These are phyloP conservation scores for Aproaerema taeniolella DNA, from an alignment of 2,888 invertebrate species.

Conservation along the genomic window DNA sequence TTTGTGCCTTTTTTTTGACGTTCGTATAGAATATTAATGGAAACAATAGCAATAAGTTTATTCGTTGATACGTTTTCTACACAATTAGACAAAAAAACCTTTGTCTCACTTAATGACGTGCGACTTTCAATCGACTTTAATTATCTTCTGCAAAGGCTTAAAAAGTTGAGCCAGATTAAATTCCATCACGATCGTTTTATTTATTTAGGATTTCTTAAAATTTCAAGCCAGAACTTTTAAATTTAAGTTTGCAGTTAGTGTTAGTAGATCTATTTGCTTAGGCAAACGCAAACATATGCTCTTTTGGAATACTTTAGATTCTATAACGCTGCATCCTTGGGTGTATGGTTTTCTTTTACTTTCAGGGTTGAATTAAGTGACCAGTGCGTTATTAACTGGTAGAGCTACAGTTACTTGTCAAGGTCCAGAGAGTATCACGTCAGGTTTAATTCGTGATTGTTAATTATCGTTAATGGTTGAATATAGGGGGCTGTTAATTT, in stretches of 20 bases:
- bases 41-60: constrained; percentile 18
- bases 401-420: too few species aligned
- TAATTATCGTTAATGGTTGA: too few species aligned
- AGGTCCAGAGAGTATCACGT: too few species aligned
- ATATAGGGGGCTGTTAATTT: too few species aligned
- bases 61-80: constrained; percentile 21
- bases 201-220: constrained; percentile 16
- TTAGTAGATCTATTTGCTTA: constrained; percentile 6
- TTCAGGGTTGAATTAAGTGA: too few species aligned
- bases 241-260: neutral
- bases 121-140: constrained; percentile 5
- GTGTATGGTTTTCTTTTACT: too few species aligned
- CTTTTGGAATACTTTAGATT: constrained; percentile 5
- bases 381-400: too few species aligned
- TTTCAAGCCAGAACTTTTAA: neutral
- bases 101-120: constrained; percentile 11
- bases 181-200: constrained; percentile 10
- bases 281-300: constrained; percentile 1
- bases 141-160: neutral
- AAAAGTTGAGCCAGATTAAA: neutral
- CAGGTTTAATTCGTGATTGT: too few species aligned
- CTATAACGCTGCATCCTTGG: too few species aligned
- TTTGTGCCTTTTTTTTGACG: too few species aligned
- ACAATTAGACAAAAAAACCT: constrained; percentile 17
- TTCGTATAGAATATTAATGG: too few species aligned